Conservation (phyloP, 1,140 invertebrate species). For the Drosophila watanabei region DNA sequence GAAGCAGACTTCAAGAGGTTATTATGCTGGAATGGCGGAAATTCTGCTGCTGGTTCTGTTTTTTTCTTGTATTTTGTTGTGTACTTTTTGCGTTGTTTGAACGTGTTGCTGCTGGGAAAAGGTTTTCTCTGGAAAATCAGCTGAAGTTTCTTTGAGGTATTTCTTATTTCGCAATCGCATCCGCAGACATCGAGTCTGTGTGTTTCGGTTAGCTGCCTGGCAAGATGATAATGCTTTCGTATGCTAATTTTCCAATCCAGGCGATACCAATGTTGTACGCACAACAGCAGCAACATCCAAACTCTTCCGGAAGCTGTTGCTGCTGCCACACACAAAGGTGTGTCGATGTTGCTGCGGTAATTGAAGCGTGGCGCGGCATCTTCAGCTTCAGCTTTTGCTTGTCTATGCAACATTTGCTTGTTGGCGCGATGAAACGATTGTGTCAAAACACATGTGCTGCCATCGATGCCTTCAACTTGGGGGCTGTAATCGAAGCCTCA, state of each 20-base stretch:
- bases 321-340: constrained; percentile 27
- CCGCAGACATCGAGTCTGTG: constrained; percentile 46
- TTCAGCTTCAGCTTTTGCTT: constrained; percentile 28
- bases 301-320: constrained; percentile 66
- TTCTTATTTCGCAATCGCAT: constrained; percentile 41
- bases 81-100: constrained; percentile 11
- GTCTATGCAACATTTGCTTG: constrained; percentile 29
- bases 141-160: background rate
- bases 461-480: constrained; percentile 42
- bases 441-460: constrained; percentile 47
- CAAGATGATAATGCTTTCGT: constrained; percentile 39
- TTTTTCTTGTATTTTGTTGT: constrained; percentile 38
- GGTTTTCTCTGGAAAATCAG: constrained; percentile 31
- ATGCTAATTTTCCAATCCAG: constrained; percentile 53
- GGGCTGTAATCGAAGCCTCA: constrained; percentile 34
- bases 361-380: constrained; percentile 52
- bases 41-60: constrained; percentile 25
- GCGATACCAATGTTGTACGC: constrained; percentile 37
- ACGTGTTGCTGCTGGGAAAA: constrained; percentile 25
- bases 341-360: constrained; percentile 29
- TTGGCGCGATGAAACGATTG: constrained; percentile 58
- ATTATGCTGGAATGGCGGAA: constrained; percentile 33
- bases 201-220: constrained; percentile 64
- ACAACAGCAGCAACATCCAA: constrained; percentile 20
- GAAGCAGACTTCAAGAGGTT: constrained; percentile 5